phyloP scores from a whole-genome alignment of 2,113 vertebrate species.

The Pseudorhombus dupliciocellatus region DNA sequence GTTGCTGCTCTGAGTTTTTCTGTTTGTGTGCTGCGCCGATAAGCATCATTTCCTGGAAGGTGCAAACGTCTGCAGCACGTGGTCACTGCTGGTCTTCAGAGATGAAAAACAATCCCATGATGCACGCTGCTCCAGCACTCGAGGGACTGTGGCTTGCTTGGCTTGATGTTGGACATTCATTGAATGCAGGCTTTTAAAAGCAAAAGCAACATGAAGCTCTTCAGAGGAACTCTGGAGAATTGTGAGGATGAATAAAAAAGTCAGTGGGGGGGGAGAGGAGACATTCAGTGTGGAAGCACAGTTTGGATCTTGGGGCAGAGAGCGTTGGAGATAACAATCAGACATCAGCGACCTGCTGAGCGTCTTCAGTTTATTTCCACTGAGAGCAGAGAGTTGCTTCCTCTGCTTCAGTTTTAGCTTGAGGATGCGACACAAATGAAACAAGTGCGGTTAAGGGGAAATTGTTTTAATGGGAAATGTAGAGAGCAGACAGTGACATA shows the following conservation, averaged over 20 bases:
- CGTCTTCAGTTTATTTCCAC: conserved; percentile 48
- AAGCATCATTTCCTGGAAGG: no score
- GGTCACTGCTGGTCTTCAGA: no score
- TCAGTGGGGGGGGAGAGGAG: background rate
- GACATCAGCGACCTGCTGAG: conserved; percentile 63
- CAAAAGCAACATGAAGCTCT: no score
- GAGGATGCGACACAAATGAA: conserved; percentile 53
- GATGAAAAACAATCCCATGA: no score
- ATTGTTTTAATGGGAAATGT: conserved; percentile 21
- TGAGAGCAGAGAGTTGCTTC: conserved; percentile 44
- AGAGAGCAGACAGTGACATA: background rate
- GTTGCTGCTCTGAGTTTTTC: no score
- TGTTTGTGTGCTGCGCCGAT: no score
- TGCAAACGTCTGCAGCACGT: no score
- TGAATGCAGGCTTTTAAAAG: no score
- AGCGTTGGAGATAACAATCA: conserved; percentile 49
- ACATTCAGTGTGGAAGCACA: conserved; percentile 26
- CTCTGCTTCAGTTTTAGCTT: conserved; percentile 23
- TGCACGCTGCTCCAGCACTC: no score
- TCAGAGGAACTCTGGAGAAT: no score
- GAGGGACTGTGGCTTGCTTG: no score
- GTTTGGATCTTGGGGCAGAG: conserved; percentile 34
- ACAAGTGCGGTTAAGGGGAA: conserved; percentile 9
- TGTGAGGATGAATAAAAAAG: background rate
- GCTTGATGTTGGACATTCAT: no score